Percentiles rank a stretch among this genome's conserved stretches.
phyloP scores from a whole-genome alignment of 2,113 vertebrate genomes.

The Muntiacus muntjak region DNA sequence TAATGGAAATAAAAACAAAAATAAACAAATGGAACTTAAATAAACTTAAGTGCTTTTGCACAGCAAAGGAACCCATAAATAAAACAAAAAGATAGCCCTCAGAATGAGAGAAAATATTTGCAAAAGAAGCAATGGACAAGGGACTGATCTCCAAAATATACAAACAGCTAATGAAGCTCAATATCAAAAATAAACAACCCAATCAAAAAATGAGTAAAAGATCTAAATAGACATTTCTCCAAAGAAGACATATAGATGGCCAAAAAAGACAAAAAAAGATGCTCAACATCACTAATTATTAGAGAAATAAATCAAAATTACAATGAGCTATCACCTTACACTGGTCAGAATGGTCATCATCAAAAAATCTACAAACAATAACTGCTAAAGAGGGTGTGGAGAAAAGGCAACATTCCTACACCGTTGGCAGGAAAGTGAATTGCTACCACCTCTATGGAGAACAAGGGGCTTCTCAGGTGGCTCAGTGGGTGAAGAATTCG shows the following conservation, averaged over 20 bases:
- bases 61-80: not conserved
- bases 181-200: not conserved
- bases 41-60: not conserved
- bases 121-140: not conserved
- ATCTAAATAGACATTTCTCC: not conserved
- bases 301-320: not conserved
- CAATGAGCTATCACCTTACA: not conserved
- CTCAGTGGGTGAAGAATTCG: not conserved
- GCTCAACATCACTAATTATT: not conserved
- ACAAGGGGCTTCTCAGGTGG: not conserved
- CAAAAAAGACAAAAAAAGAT: not conserved
- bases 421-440: not conserved
- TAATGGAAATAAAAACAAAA: not conserved
- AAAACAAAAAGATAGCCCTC: not conserved
- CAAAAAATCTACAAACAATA: not conserved
- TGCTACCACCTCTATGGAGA: not conserved
- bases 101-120: not conserved
- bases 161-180: not conserved
- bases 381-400: not conserved
- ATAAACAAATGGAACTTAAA: not conserved
- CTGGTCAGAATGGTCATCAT: not conserved
- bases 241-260: not conserved
- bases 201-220: not conserved
- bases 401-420: not conserved
- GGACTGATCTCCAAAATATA: not conserved